phyloP scores from a whole-genome alignment of 2,113 vertebrate species.

The Corynorhinus townsendii region DNA sequence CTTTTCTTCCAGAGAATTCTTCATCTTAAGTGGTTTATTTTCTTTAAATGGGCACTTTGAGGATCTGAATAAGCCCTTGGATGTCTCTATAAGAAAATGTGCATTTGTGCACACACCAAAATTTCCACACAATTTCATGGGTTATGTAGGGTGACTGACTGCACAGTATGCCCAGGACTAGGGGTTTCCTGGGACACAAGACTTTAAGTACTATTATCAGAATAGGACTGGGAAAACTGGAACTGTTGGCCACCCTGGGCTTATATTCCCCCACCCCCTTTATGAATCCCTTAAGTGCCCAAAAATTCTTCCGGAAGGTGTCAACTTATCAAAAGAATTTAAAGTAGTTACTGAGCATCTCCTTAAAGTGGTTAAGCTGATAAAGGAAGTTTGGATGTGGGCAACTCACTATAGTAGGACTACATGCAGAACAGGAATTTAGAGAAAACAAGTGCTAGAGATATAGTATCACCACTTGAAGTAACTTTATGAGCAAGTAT shows the following conservation, averaged over 20 bases:
- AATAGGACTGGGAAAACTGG: background rate
- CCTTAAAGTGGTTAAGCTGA: background rate
- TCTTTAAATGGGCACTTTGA: background rate
- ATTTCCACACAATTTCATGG: background rate
- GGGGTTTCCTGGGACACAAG: background rate
- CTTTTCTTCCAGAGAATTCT: background rate
- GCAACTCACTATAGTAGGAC: background rate
- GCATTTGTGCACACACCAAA: background rate
- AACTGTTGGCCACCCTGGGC: background rate
- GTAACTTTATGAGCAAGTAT: background rate
- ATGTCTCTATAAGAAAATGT: background rate
- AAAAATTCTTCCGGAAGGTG: background rate
- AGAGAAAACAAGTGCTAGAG: background rate
- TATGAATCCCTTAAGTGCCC: background rate
- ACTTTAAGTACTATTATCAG: background rate
- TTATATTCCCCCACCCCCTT: background rate
- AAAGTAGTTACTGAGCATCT: background rate
- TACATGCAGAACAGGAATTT: background rate
- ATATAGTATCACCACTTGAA: background rate
- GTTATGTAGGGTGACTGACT: background rate
- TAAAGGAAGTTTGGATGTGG: background rate
- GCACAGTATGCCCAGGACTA: background rate
- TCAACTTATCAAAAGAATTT: background rate
- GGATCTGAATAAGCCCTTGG: background rate
- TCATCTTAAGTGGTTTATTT: background rate